Percentiles rank a stretch among this genome's conserved stretches.
Evolutionary conservation across 2,797 vertebrate species (phyloP).

Genomic region (Nannoperca australis): DNA sequence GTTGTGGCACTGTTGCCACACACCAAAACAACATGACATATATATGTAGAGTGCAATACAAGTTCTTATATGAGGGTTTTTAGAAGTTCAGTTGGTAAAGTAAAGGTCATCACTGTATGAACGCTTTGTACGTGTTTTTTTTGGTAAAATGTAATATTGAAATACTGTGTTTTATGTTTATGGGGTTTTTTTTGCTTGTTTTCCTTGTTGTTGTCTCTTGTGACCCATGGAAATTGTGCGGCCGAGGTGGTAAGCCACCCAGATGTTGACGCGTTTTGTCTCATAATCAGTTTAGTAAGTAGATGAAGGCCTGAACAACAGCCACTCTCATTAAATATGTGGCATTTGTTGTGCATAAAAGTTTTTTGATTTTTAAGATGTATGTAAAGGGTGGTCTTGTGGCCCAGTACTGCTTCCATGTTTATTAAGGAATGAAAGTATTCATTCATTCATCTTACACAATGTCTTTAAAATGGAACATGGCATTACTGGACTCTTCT

Average conservation of each 20-base stretch:
- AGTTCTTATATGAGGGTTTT: neutral
- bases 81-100: too few species aligned
- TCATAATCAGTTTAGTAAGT: constrained; percentile 14
- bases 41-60: neutral
- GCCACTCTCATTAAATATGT: neutral
- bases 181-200: neutral
- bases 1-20: constrained; percentile 26
- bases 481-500: neutral
- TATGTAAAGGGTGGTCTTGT: neutral
- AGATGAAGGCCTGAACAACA: neutral
- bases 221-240: neutral
- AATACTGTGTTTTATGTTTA: neutral
- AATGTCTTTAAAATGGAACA: neutral
- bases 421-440: neutral
- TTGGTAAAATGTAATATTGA: neutral
- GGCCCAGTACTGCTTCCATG: neutral
- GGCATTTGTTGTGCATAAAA: neutral
- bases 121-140: neutral
- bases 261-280: constrained; percentile 24
- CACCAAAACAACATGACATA: constrained; percentile 16
- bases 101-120: neutral
- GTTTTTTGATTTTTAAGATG: neutral
- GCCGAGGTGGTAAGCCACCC: constrained; percentile 8
- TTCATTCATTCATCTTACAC: neutral
- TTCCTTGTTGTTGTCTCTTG: neutral